These are phyloP conservation scores for Sebastes ruberrimus DNA, from an alignment of 2,797 vertebrate genomes.

Conservation along the genomic window DNA sequence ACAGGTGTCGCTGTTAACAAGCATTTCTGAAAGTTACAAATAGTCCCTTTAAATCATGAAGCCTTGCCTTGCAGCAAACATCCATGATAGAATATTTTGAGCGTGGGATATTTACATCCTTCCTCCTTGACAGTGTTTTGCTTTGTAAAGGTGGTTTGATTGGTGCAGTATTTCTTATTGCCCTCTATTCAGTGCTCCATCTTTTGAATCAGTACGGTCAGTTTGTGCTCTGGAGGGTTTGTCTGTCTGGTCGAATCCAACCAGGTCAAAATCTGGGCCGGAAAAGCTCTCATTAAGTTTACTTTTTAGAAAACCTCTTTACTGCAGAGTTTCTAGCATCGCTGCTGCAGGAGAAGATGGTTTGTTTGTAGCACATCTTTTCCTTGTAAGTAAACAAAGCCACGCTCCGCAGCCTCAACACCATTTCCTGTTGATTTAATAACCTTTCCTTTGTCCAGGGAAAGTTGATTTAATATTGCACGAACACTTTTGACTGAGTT, in stretches of 20 bases:
- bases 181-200: neutral
- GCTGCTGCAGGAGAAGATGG: neutral
- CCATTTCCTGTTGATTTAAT: conserved; percentile 51
- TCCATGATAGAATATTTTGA: neutral
- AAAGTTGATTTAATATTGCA: conserved; percentile 42
- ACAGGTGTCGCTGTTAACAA: too few species aligned
- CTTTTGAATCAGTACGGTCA: neutral
- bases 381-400: conserved; percentile 31
- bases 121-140: neutral
- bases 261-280: conserved; percentile 23
- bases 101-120: neutral
- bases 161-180: neutral
- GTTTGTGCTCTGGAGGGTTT: neutral
- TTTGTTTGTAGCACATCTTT: neutral
- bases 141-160: neutral
- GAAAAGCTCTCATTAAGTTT: neutral
- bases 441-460: conserved; percentile 21
- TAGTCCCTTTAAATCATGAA: neutral
- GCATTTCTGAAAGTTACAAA: too few species aligned
- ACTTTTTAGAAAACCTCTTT: neutral
- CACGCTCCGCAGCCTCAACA: neutral
- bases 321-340: neutral
- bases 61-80: neutral
- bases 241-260: neutral
- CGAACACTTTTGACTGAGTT: neutral